phyloP scores from a whole-genome alignment of 2,888 invertebrate species.

The Pandemis corylana region DNA sequence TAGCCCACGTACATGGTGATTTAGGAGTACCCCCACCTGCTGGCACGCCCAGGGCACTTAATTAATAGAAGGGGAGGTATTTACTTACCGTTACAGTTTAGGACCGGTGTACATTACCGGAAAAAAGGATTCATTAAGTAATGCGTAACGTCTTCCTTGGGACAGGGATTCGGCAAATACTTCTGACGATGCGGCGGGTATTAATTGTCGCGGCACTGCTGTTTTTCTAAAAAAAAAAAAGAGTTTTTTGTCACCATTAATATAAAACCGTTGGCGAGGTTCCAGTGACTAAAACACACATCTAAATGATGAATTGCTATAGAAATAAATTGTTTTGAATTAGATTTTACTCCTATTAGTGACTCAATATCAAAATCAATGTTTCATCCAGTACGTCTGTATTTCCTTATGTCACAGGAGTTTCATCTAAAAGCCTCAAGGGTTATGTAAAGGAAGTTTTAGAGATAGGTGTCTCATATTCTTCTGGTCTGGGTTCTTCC shows the following conservation, averaged over 20 bases:
- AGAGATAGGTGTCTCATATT: too few relatives aligned
- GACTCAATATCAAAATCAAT: too few relatives aligned
- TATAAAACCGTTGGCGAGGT: too few relatives aligned
- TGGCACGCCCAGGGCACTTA: slow-evolving; percentile 48
- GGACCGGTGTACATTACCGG: slow-evolving; percentile 33
- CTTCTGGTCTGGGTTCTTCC: too few relatives aligned
- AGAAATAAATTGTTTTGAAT: too few relatives aligned
- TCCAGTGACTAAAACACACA: too few relatives aligned
- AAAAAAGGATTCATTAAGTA: slow-evolving; percentile 32
- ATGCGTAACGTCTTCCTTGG: slow-evolving; percentile 4
- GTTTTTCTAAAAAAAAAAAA: neutral
- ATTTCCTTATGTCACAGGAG: too few relatives aligned
- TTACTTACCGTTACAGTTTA: slow-evolving; percentile 47
- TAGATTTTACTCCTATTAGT: too few relatives aligned
- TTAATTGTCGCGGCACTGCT: neutral
- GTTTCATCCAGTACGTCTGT: too few relatives aligned
- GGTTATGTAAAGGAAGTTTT: too few relatives aligned
- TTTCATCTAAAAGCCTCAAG: too few relatives aligned
- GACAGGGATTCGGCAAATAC: neutral
- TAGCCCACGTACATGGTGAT: slow-evolving; percentile 50
- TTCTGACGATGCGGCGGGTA: neutral
- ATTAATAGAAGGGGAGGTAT: slow-evolving; percentile 51
- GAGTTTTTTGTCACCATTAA: neutral
- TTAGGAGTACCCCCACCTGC: slow-evolving; percentile 48
- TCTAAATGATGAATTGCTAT: too few relatives aligned